Conservation (phyloP, 1,140 invertebrate genomes). For the Pygmarrhopalites habei region DNA sequence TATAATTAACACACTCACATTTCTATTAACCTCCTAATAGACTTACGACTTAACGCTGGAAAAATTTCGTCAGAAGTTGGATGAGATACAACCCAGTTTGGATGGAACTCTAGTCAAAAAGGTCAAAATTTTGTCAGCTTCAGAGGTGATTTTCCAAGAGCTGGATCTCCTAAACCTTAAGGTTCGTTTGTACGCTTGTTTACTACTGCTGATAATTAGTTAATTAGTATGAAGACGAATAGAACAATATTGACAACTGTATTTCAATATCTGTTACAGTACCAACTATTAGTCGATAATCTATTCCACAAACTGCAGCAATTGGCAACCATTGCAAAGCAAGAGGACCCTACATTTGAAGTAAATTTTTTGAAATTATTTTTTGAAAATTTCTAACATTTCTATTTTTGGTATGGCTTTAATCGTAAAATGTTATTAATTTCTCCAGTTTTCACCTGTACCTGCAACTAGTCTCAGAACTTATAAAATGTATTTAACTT, state of each 20-base stretch:
- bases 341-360: slow-evolving; percentile 35
- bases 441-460: slow-evolving; percentile 34
- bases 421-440: background rate
- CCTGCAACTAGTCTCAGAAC: slow-evolving; percentile 40
- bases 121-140: slow-evolving; percentile 49
- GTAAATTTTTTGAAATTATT: slow-evolving; percentile 17
- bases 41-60: slow-evolving; percentile 80
- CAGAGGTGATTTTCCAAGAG: slow-evolving; percentile 73
- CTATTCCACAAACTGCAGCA: slow-evolving; percentile 60
- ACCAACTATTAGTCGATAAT: slow-evolving; percentile 64
- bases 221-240: no score
- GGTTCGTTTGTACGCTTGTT: no score
- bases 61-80: slow-evolving; percentile 78
- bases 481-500: slow-evolving; percentile 27
- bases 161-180: slow-evolving; percentile 77
- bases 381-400: background rate
- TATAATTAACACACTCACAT: slow-evolving; percentile 12
- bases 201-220: no score
- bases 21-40: slow-evolving; percentile 47
- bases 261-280: no score
- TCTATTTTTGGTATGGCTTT: background rate
- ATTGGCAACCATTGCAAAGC: slow-evolving; percentile 44
- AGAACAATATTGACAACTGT: no score
- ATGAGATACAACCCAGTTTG: slow-evolving; percentile 74
- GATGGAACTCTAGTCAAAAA: slow-evolving; percentile 52